Conservation (phyloP, 2,797 vertebrate genomes). For the Rallus crepitans region DNA sequence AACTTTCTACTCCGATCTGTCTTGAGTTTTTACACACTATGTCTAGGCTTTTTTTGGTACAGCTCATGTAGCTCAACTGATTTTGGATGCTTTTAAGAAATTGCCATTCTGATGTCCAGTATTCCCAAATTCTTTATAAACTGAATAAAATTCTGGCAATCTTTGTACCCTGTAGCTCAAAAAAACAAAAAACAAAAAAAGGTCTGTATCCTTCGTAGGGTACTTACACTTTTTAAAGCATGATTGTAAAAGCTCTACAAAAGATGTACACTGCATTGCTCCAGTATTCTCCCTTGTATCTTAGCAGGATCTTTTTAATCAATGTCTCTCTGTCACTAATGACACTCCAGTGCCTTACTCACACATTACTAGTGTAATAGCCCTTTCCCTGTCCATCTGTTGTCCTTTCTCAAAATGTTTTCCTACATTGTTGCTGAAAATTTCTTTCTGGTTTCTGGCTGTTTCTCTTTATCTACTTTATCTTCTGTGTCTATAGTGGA, state of each 20-base stretch:
- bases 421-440: neutral
- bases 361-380: rapidly evolving
- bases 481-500: neutral
- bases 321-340: neutral
- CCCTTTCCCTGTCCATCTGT: neutral
- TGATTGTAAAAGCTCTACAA: rapidly evolving
- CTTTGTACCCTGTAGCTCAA: neutral
- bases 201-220: rapidly evolving
- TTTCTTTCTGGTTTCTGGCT: neutral
- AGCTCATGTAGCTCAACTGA: neutral
- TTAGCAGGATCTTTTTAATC: neutral
- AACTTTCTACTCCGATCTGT: neutral
- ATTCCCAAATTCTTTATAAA: neutral
- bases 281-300: rapidly evolving
- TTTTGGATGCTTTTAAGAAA: neutral
- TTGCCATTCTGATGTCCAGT: neutral
- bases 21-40: neutral
- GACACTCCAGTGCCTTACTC: neutral
- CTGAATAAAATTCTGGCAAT: neutral
- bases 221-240: neutral
- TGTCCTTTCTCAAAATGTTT: neutral
- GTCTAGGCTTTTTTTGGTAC: rapidly evolving
- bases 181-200: neutral
- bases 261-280: rapidly evolving
- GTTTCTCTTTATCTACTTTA: neutral